phyloP scores from a whole-genome alignment of 2,888 invertebrate species.

The Hyalella azteca region DNA sequence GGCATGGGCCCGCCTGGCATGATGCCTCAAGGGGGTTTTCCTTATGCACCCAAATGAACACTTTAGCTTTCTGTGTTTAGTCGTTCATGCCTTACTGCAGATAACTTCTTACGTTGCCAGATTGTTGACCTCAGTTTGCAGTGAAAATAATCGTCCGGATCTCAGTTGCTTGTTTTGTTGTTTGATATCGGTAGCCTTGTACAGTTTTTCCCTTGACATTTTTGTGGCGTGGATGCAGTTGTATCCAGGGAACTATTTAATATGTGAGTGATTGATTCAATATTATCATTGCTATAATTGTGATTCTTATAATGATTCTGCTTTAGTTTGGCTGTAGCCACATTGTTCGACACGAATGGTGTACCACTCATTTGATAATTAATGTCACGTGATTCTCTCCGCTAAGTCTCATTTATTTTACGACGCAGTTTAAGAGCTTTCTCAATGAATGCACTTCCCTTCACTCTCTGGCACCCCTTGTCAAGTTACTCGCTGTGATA shows the following conservation, averaged over 20 bases:
- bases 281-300: background rate
- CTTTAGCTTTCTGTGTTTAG: background rate
- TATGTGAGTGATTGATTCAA: background rate
- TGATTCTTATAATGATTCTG: too few relatives aligned
- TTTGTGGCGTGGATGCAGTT: too few relatives aligned
- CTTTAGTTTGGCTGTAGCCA: too few relatives aligned
- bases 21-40: constrained; percentile 49
- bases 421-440: background rate
- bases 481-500: constrained; percentile 36
- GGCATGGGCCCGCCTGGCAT: constrained; percentile 41
- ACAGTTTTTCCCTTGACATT: constrained; percentile 17
- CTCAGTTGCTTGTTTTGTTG: constrained; percentile 12
- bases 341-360: background rate
- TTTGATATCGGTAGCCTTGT: background rate
- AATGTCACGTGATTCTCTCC: constrained; percentile 11
- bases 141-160: background rate
- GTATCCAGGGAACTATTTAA: constrained; percentile 4
- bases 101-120: constrained; percentile 4
- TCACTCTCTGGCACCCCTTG: constrained; percentile 32
- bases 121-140: background rate
- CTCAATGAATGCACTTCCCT: constrained; percentile 13
- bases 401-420: constrained; percentile 19
- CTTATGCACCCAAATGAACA: constrained; percentile 55
- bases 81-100: background rate
- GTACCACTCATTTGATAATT: background rate